phyloP scores from a whole-genome alignment of 2,113 vertebrate genomes.

The Hydropotes inermis region DNA sequence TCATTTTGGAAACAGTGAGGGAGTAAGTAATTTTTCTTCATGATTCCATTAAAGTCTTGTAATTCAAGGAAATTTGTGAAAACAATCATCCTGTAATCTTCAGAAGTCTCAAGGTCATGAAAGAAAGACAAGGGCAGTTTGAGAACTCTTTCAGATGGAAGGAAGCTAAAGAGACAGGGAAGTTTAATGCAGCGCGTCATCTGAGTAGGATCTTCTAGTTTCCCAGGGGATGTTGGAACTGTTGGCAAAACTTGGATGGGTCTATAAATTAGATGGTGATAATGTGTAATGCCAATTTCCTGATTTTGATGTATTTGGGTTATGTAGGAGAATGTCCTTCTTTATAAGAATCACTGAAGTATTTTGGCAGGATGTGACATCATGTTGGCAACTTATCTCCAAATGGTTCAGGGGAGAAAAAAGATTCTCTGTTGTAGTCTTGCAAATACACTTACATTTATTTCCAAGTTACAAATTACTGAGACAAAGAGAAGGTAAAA shows the following conservation, averaged over 20 bases:
- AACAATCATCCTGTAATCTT: not conserved
- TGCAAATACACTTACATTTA: not conserved
- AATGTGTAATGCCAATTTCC: not conserved
- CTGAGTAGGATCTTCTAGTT: not conserved
- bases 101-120: not conserved
- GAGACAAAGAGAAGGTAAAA: not conserved
- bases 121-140: not conserved
- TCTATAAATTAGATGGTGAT: not conserved
- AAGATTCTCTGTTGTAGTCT: not conserved
- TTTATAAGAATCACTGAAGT: not conserved
- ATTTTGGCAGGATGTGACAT: not conserved
- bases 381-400: not conserved
- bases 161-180: not conserved
- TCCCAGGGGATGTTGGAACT: not conserved
- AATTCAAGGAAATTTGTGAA: not conserved
- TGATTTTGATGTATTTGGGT: not conserved
- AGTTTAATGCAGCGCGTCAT: not conserved
- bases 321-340: not conserved
- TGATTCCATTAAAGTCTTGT: not conserved
- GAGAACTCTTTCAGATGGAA: not conserved
- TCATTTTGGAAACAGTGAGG: not conserved
- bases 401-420: not conserved
- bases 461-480: not conserved
- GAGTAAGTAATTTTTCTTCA: not conserved
- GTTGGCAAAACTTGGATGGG: not conserved